phyloP scores from a whole-genome alignment of 2,797 vertebrate species.

The Cottoperca gobio region DNA sequence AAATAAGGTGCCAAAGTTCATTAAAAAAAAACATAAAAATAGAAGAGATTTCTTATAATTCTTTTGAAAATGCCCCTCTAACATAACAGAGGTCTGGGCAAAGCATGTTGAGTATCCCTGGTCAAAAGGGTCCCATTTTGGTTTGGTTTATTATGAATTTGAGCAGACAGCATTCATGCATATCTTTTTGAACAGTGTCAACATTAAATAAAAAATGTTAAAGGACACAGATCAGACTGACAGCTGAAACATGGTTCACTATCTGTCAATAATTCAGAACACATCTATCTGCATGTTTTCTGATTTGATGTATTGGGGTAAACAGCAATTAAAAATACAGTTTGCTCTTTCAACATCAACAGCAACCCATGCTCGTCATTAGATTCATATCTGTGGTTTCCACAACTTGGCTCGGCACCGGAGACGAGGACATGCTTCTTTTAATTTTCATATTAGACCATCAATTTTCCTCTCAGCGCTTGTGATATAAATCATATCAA shows the following conservation, averaged over 20 bases:
- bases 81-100: too few relatives aligned
- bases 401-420: background rate
- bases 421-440: background rate
- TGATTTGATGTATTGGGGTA: background rate
- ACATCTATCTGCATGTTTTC: slow-evolving; percentile 10
- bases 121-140: background rate
- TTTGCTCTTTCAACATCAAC: slow-evolving; percentile 39
- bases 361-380: slow-evolving; percentile 44
- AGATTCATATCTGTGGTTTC: slow-evolving; percentile 57
- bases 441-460: slow-evolving; percentile 13
- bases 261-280: slow-evolving; percentile 1
- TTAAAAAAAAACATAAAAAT: too few relatives aligned
- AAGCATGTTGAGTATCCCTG: too few relatives aligned
- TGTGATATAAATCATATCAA: background rate
- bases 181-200: background rate
- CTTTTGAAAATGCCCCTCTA: too few relatives aligned
- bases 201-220: too few relatives aligned
- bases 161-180: background rate
- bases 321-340: background rate
- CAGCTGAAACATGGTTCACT: background rate
- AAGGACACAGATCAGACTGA: background rate
- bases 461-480: background rate
- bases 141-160: background rate
- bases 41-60: too few relatives aligned
- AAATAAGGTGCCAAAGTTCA: too few relatives aligned